Percentiles rank a stretch among this genome's conserved stretches.
Evolutionary conservation across 2,113 vertebrate species (phyloP).

Genomic region (Stigmatopora argus): DNA sequence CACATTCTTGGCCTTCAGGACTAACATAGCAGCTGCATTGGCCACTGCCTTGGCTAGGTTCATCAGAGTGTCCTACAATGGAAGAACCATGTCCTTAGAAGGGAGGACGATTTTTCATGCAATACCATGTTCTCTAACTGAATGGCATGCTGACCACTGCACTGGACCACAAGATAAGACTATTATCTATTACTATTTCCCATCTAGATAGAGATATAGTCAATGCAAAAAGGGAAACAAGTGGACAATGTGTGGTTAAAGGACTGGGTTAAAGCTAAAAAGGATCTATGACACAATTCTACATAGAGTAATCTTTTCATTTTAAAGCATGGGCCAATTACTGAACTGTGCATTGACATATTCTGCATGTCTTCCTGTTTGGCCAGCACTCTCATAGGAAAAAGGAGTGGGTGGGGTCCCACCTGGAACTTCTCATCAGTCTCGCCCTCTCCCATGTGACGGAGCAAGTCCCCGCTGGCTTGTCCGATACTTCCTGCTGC

Average conservation of each 20-base stretch:
- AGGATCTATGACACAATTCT: constrained; percentile 11
- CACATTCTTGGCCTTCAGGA: constrained; percentile 97
- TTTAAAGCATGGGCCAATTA: constrained; percentile 35
- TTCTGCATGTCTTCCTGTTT: constrained; percentile 55
- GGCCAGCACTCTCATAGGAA: constrained; percentile 47
- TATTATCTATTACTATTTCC: no score
- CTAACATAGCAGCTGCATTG: constrained; percentile 96
- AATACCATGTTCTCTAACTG: neutral
- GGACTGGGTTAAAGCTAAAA: constrained; percentile 13
- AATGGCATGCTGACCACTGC: neutral
- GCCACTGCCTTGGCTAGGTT: constrained; percentile 97
- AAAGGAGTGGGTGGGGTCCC: constrained; percentile 43
- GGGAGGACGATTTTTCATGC: neutral
- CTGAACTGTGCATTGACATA: constrained; percentile 31
- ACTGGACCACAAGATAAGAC: neutral
- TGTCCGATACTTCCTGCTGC: constrained; percentile 97
- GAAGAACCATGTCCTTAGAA: constrained; percentile 49
- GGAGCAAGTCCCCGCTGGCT: constrained; percentile 91
- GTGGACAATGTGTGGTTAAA: neutral
- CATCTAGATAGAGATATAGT: neutral
- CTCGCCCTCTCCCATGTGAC: constrained; percentile 97
- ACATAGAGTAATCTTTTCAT: constrained; percentile 21
- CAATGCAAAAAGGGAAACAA: neutral
- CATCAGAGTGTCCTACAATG: constrained; percentile 89
- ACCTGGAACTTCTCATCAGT: constrained; percentile 97